phyloP scores from a whole-genome alignment of 2,797 vertebrate species.

The Hemibagrus guttatus region DNA sequence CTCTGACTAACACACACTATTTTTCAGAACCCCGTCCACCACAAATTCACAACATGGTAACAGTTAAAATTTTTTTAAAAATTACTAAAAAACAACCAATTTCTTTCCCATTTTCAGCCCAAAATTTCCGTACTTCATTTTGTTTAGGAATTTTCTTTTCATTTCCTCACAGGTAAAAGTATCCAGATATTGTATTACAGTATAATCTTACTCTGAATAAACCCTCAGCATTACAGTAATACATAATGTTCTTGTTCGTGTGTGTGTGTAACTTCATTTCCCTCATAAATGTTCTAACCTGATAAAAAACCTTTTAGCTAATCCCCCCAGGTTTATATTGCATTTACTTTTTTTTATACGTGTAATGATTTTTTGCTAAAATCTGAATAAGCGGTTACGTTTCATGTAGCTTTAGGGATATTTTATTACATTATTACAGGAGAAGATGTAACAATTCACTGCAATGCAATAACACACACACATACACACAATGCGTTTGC shows the following conservation, averaged over 20 bases:
- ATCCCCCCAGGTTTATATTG: conserved; percentile 1
- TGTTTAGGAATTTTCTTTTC: not conserved
- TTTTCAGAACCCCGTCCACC: not conserved
- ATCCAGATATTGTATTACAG: conserved; percentile 5
- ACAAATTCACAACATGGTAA: not conserved
- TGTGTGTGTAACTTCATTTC: conserved; percentile 16
- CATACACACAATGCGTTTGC: not conserved
- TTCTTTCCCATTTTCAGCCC: not conserved
- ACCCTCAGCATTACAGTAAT: conserved; percentile 30
- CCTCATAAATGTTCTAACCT: conserved; percentile 25
- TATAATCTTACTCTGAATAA: conserved; percentile 3
- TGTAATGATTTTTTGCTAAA: conserved; percentile 27
- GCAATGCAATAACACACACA: conserved; percentile 6
- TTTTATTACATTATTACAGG: conserved; percentile 34
- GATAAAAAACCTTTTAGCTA: conserved; percentile 20
- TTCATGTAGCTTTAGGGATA: conserved; percentile 17
- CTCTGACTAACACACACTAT: not conserved
- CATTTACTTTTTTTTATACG: conserved; percentile 18
- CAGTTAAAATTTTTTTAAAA: not conserved
- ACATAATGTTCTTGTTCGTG: not conserved
- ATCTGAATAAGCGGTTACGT: conserved; percentile 24
- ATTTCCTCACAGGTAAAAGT: not conserved
- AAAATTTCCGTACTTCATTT: not conserved
- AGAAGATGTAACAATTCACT: conserved; percentile 19
- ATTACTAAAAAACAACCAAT: not conserved